Evolutionary conservation across 1,140 invertebrate species (phyloP).

Genomic region (Fopius arisanus): DNA sequence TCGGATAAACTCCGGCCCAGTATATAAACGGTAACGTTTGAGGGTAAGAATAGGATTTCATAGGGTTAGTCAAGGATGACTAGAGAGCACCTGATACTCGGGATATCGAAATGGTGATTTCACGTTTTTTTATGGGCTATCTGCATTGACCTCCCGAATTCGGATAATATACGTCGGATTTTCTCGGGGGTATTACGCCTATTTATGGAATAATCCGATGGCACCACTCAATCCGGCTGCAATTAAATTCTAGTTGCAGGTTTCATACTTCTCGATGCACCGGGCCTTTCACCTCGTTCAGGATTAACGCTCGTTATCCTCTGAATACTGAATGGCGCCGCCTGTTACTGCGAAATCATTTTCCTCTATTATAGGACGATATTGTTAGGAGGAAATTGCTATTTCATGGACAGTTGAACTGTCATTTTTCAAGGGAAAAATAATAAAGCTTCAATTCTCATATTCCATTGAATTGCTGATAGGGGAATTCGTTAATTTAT

Average conservation of each 20-base stretch:
- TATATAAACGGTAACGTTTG: conserved; percentile 17
- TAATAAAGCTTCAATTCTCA: no score
- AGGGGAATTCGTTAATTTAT: no score
- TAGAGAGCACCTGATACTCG: conserved; percentile 10
- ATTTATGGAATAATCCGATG: background rate
- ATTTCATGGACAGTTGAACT: no score
- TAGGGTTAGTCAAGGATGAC: conserved; percentile 11
- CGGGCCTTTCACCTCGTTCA: background rate
- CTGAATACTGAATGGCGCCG: background rate
- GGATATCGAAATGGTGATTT: background rate
- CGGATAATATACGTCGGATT: background rate
- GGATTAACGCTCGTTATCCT: background rate
- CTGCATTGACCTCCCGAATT: background rate
- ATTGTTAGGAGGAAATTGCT: background rate
- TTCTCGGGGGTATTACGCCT: background rate
- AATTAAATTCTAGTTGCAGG: background rate
- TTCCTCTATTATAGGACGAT: no score
- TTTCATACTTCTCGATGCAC: background rate
- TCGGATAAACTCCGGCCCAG: conserved; percentile 26
- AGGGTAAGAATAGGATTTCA: conserved; percentile 17
- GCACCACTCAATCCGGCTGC: background rate
- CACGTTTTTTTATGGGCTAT: background rate
- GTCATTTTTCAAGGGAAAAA: no score
- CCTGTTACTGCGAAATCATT: no score
- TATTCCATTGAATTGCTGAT: no score